phyloP scores from a whole-genome alignment of 2,797 vertebrate genomes.

The Kryptolebias ocellatus region DNA sequence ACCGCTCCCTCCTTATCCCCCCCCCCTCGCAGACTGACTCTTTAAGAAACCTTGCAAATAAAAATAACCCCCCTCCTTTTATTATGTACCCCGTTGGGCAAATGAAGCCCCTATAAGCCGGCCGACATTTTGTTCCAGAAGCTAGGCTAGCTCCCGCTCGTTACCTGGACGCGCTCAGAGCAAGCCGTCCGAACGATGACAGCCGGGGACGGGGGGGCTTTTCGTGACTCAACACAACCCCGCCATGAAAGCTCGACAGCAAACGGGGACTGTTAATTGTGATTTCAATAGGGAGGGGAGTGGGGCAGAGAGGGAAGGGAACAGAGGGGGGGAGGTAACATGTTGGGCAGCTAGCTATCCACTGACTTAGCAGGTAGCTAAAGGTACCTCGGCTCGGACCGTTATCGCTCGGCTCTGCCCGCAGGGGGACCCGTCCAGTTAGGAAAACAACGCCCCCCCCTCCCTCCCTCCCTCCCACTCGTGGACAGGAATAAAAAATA shows the following conservation, averaged over 20 bases:
- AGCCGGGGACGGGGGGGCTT: slow-evolving; percentile 37
- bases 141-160: slow-evolving; percentile 67
- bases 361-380: slow-evolving; percentile 64
- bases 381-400: slow-evolving; percentile 68
- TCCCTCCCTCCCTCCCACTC: slow-evolving; percentile 20
- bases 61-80: slow-evolving; percentile 15
- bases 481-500: slow-evolving; percentile 32
- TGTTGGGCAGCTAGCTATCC: slow-evolving; percentile 44
- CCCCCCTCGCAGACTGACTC: slow-evolving; percentile 14
- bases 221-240: slow-evolving; percentile 13
- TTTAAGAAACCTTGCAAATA: slow-evolving; percentile 25
- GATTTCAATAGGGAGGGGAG: neutral
- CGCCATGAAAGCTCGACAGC: neutral
- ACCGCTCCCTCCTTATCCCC: neutral
- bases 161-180: slow-evolving; percentile 65
- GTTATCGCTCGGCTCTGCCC: slow-evolving; percentile 63
- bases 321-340: slow-evolving; percentile 20
- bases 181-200: slow-evolving; percentile 54
- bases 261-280: slow-evolving; percentile 1
- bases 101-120: slow-evolving; percentile 62
- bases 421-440: slow-evolving; percentile 56
- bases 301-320: no score
- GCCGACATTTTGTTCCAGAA: slow-evolving; percentile 85
- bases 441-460: slow-evolving; percentile 17
- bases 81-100: slow-evolving; percentile 51